phyloP scores from a whole-genome alignment of 2,888 invertebrate species.

The Autographa pulchrina region DNA sequence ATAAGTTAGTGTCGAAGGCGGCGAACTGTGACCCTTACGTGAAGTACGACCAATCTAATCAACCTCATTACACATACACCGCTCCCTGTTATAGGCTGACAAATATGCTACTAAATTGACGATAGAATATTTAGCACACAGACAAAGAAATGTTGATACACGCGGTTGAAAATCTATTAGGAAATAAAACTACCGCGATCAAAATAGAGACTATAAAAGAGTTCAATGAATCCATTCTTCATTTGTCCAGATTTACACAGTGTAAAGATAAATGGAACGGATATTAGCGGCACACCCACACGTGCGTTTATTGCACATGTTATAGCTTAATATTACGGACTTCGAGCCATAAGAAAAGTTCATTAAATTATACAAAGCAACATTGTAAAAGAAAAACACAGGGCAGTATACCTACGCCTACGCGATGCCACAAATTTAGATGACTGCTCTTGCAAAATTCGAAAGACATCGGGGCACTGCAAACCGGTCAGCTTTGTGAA shows the following conservation, averaged over 20 bases:
- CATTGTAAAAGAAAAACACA: constrained; percentile 66
- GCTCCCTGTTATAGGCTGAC: constrained; percentile 53
- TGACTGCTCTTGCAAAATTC: constrained; percentile 38
- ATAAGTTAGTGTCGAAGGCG: constrained; percentile 61
- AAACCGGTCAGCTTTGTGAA: constrained; percentile 35
- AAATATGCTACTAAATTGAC: constrained; percentile 53
- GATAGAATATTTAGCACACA: background rate
- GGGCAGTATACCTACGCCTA: constrained; percentile 47
- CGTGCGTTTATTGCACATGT: constrained; percentile 70
- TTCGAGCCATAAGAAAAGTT: constrained; percentile 65
- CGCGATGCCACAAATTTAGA: constrained; percentile 52
- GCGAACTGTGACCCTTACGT: constrained; percentile 69
- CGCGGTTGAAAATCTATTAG: constrained; percentile 33
- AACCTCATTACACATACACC: constrained; percentile 65
- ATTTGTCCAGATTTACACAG: constrained; percentile 67
- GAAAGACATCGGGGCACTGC: constrained; percentile 29
- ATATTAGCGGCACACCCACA: constrained; percentile 74
- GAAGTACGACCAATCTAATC: constrained; percentile 72
- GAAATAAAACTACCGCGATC: constrained; percentile 35
- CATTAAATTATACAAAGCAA: constrained; percentile 70
- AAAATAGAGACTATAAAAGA: constrained; percentile 56
- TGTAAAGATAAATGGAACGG: constrained; percentile 74
- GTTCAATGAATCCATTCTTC: constrained; percentile 67
- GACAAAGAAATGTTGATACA: constrained; percentile 14
- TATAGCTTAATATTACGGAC: constrained; percentile 67